Evolutionary conservation across 2,113 vertebrate species (phyloP).

Genomic region (Channa maculata): DNA sequence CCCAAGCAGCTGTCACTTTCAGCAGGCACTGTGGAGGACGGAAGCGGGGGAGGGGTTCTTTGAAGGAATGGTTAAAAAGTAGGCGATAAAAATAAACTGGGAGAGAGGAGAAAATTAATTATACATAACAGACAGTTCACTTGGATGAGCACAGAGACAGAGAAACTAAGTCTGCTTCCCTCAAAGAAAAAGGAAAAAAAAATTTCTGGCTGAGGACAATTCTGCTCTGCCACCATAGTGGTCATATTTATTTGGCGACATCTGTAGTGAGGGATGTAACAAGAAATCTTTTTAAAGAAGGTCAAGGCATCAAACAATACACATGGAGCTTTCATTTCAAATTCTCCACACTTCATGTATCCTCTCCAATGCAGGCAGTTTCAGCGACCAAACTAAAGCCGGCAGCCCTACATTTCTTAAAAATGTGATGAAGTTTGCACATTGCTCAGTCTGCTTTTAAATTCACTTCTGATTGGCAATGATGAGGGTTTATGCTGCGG

Average conservation of each 20-base stretch:
- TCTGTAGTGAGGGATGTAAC: slow-evolving; percentile 38
- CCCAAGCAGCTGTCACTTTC: slow-evolving; percentile 78
- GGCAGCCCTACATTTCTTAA: slow-evolving; percentile 17
- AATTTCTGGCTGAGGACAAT: slow-evolving; percentile 54
- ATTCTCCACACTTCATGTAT: slow-evolving; percentile 22
- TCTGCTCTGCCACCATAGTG: slow-evolving; percentile 40
- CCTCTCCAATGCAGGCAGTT: slow-evolving; percentile 33
- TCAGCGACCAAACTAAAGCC: slow-evolving; percentile 46
- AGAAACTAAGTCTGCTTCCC: slow-evolving; percentile 66
- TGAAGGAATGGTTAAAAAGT: slow-evolving; percentile 82
- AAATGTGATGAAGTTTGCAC: slow-evolving; percentile 41
- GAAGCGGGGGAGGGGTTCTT: slow-evolving; percentile 73
- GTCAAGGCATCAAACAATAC: slow-evolving; percentile 54
- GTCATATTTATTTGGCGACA: slow-evolving; percentile 56
- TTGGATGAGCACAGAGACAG: slow-evolving; percentile 67
- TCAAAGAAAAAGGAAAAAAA: slow-evolving; percentile 33
- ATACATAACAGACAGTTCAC: slow-evolving; percentile 81
- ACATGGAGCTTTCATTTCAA: slow-evolving; percentile 43
- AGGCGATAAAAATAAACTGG: slow-evolving; percentile 81
- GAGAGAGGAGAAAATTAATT: slow-evolving; percentile 82
- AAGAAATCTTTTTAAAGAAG: slow-evolving; percentile 33
- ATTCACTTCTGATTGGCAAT: slow-evolving; percentile 61
- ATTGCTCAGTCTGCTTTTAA: slow-evolving; percentile 50
- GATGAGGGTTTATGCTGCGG: slow-evolving; percentile 63
- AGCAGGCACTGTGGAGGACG: slow-evolving; percentile 67